Percentiles rank a stretch among this genome's conserved stretches.
Evolutionary conservation across 2,113 vertebrate species (phyloP).

Genomic region (Prochilodus magdalenae): DNA sequence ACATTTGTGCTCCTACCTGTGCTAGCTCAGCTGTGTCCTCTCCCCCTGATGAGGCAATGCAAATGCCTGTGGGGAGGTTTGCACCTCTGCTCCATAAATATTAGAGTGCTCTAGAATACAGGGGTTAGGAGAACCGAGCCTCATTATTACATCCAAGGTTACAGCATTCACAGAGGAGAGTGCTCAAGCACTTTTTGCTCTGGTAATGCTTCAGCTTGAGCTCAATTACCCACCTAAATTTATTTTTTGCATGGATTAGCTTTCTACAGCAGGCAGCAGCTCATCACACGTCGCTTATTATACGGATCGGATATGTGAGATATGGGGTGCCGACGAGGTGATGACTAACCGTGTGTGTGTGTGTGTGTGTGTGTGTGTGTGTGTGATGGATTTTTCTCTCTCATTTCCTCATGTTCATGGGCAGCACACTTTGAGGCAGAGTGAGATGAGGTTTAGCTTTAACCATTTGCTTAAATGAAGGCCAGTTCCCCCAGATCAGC

Average conservation of each 20-base stretch:
- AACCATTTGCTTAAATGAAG: conserved; percentile 47
- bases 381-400: conserved; percentile 70
- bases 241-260: conserved; percentile 70
- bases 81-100: conserved; percentile 48
- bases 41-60: conserved; percentile 44
- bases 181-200: conserved; percentile 47
- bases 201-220: conserved; percentile 62
- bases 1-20: conserved; percentile 11
- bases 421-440: conserved; percentile 22
- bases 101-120: conserved; percentile 34
- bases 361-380: conserved; percentile 30
- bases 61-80: conserved; percentile 49
- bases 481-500: conserved; percentile 61
- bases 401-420: conserved; percentile 69
- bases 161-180: conserved; percentile 59
- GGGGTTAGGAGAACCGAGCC: conserved; percentile 37
- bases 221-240: conserved; percentile 71
- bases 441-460: conserved; percentile 41
- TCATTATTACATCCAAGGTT: conserved; percentile 69
- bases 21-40: conserved; percentile 19
- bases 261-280: conserved; percentile 64
- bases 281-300: conserved; percentile 70
- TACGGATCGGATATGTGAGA: conserved; percentile 68
- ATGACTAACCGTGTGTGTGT: conserved; percentile 32
- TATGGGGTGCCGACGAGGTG: conserved; percentile 50